These are phyloP conservation scores for Acanthopagrus latus DNA, from an alignment of 2,797 vertebrate genomes.

Conservation along the genomic window DNA sequence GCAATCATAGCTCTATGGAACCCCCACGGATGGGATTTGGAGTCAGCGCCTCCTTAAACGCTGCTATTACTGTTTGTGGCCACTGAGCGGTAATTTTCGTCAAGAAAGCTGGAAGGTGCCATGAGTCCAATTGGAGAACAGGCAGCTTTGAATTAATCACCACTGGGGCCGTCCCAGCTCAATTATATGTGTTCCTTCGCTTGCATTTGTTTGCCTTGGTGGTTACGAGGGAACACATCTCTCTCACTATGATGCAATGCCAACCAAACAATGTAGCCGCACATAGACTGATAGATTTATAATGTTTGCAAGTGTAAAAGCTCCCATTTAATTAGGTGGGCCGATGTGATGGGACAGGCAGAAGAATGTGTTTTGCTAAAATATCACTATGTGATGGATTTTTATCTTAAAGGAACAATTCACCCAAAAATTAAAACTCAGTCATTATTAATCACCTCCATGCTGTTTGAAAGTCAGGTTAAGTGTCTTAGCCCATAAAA, in stretches of 20 bases:
- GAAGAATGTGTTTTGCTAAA: background rate
- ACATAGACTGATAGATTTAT: background rate
- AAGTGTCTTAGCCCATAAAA: too few relatives aligned
- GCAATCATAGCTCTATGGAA: conserved; percentile 51
- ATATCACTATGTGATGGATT: background rate
- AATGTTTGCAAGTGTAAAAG: background rate
- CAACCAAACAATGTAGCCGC: background rate
- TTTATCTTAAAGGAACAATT: background rate
- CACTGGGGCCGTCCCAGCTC: conserved; percentile 6
- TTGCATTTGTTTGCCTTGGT: background rate
- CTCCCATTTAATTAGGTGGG: background rate
- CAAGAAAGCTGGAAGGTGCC: conserved; percentile 3
- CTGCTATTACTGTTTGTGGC: conserved; percentile 30
- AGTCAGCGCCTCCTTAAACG: conserved; percentile 39
- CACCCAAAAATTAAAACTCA: too few relatives aligned
- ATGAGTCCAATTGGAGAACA: background rate
- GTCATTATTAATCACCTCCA: too few relatives aligned
- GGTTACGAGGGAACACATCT: background rate
- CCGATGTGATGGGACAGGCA: background rate
- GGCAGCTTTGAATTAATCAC: background rate
- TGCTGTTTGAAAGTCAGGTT: too few relatives aligned
- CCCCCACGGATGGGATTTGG: conserved; percentile 54
- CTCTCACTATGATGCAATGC: conserved; percentile 1
- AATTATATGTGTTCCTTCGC: conserved; percentile 1
- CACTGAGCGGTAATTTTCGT: conserved; percentile 11